A percentile compares a stretch with the other conserved stretches of the same genome.
phyloP scores from a whole-genome alignment of 2,797 vertebrate genomes.

The Falco biarmicus region DNA sequence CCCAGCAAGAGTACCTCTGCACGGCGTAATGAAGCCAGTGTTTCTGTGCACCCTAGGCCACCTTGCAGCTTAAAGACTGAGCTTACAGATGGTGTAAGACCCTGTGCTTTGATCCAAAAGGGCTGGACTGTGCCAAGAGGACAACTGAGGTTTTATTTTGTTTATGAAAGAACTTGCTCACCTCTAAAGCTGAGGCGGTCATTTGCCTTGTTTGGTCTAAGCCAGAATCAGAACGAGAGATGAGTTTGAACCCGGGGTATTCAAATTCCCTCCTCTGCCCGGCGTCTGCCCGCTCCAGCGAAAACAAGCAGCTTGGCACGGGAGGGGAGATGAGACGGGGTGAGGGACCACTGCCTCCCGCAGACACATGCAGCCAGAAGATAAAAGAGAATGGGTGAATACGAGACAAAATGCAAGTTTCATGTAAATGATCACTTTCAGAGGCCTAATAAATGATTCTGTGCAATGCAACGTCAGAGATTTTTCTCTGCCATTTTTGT shows the following conservation, averaged over 20 bases:
- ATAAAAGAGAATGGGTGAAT: constrained; percentile 40
- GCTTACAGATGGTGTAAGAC: not conserved
- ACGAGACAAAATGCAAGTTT: constrained; percentile 53
- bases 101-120: not conserved
- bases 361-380: not conserved
- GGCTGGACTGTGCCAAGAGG: not conserved
- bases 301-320: not conserved
- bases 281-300: not conserved
- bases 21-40: not conserved
- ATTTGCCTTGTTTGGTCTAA: not conserved
- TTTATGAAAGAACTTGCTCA: not conserved
- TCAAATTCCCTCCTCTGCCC: not conserved
- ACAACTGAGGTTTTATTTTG: not conserved
- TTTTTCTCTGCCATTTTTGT: constrained; percentile 50
- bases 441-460: constrained; percentile 53
- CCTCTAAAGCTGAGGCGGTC: not conserved
- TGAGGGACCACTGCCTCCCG: not conserved
- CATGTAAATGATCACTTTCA: constrained; percentile 41
- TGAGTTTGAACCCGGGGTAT: not conserved
- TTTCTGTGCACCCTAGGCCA: not conserved
- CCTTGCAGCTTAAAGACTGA: not conserved
- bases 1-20: not conserved
- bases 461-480: not conserved
- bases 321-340: not conserved
- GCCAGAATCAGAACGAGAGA: not conserved